Percentiles rank a stretch among this genome's conserved stretches.
Evolutionary conservation across 2,113 vertebrate genomes (phyloP).

Genomic region (Nesospiza acunhae): DNA sequence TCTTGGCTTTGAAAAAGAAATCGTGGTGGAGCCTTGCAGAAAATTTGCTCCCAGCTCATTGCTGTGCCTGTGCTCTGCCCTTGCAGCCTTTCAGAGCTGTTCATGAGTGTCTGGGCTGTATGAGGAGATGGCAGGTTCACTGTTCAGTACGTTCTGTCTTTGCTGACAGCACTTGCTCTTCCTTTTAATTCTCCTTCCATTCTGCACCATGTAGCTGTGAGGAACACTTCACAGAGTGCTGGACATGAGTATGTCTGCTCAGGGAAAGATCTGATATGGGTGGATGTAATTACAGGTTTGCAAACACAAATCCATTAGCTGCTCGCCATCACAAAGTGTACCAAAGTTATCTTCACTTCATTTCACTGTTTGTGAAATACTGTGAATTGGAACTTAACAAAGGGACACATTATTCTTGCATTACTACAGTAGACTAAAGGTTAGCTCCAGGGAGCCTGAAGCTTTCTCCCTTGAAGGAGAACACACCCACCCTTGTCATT

Average conservation of each 20-base stretch:
- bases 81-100: not conserved
- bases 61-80: not conserved
- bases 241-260: accelerated
- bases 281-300: not conserved
- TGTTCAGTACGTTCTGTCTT: not conserved
- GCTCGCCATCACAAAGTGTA: not conserved
- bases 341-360: not conserved
- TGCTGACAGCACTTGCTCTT: not conserved
- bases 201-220: not conserved
- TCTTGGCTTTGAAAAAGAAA: not conserved
- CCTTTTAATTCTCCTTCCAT: not conserved
- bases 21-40: not conserved
- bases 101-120: not conserved
- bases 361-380: not conserved
- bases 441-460: not conserved
- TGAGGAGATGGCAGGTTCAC: not conserved
- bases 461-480: not conserved
- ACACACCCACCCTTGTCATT: not conserved
- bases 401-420: not conserved
- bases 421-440: not conserved
- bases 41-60: not conserved
- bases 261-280: not conserved
- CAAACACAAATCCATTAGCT: not conserved
- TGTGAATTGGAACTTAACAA: not conserved
- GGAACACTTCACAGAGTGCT: not conserved